Base-by-base conservation (phyloP, 2,113 vertebrate genomes). In the Smithornis capensis region DNA sequence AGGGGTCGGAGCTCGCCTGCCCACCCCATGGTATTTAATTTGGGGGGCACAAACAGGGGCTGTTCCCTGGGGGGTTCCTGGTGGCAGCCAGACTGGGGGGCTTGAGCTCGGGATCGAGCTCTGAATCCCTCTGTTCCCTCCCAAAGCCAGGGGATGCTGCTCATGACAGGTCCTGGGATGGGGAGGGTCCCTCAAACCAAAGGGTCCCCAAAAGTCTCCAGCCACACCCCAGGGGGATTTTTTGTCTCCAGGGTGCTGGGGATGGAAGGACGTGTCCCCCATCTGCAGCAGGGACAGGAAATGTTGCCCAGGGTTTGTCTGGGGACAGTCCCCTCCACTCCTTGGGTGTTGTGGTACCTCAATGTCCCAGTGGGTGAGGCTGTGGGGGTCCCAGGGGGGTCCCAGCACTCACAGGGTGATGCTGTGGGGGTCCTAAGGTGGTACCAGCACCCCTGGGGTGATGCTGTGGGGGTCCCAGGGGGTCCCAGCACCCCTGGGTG, bases 11-110 rank as follows among this genome's bases (percentile, higher is more conserved):
- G 31, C 74, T 15, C 3, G 0, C 38, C 24, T 47, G 40, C 42
- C 52, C 31, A 19, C 31, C 11, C 19, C 44, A 13, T 0, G 0
- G 0, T 2, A 12, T 45, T 29, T 49, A 21, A 6, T 33, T 31
- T 6, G 40, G 82, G 83, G 47, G 14, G 33, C 2, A 9, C 83
- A 6, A 65, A 29, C 6, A 12, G 23, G 40, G 83, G 73, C 2
- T 37, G 21, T 4, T 50, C 7, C 31, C 28, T 9, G 29, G 37
- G 56, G 29, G 47, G 21, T 16, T 44, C 42, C 42, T 40, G 40
- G 13, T 40, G 40, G 40, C 40, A 40, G 10, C 40, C 40, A 40
- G 40, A 9, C 13, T 40, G 40, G 40, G 40, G 40, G 9, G 40
- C 40, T 40, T n/a, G n/a, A n/a, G n/a, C n/a, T n/a, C n/a, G n/a